A percentile compares a stretch with the other conserved stretches of the same genome.
phyloP scores from a whole-genome alignment of 2,888 invertebrate genomes.

The Caenorhabditis sinica region DNA sequence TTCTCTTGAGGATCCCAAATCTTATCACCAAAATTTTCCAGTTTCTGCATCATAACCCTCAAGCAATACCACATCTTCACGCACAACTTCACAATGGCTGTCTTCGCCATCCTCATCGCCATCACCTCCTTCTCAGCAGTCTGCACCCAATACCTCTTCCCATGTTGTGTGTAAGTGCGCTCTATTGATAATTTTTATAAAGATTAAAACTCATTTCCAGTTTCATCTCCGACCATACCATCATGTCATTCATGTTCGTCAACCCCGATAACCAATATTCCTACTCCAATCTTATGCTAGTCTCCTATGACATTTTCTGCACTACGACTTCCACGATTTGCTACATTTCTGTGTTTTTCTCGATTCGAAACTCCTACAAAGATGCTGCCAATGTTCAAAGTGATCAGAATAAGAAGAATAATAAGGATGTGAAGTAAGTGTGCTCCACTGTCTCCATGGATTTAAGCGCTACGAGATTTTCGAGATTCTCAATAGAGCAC shows the following conservation, averaged over 20 bases:
- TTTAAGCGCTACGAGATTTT: too few relatives aligned
- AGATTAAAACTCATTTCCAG: constrained; percentile 7
- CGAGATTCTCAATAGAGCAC: background rate
- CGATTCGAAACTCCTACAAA: constrained; percentile 10
- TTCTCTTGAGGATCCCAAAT: too few relatives aligned
- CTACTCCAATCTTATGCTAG: constrained; percentile 28
- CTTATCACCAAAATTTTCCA: background rate
- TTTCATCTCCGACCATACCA: constrained; percentile 26
- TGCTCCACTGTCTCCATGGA: background rate
- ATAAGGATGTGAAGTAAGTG: constrained; percentile 6
- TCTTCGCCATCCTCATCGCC: constrained; percentile 21
- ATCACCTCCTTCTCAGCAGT: constrained; percentile 7
- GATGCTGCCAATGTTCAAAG: background rate
- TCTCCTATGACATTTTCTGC: constrained; percentile 31
- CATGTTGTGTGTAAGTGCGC: constrained; percentile 33
- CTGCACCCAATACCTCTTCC: constrained; percentile 17
- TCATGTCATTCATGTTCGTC: constrained; percentile 23
- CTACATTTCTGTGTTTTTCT: constrained; percentile 37
- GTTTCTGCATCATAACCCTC: constrained; percentile 19
- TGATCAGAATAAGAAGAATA: background rate
- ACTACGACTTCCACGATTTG: constrained; percentile 10
- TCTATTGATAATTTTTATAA: background rate
- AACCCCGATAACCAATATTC: background rate
- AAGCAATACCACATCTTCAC: constrained; percentile 36
- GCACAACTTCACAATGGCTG: constrained; percentile 1